phyloP scores from a whole-genome alignment of 2,797 vertebrate species.

The Glossophaga mutica region DNA sequence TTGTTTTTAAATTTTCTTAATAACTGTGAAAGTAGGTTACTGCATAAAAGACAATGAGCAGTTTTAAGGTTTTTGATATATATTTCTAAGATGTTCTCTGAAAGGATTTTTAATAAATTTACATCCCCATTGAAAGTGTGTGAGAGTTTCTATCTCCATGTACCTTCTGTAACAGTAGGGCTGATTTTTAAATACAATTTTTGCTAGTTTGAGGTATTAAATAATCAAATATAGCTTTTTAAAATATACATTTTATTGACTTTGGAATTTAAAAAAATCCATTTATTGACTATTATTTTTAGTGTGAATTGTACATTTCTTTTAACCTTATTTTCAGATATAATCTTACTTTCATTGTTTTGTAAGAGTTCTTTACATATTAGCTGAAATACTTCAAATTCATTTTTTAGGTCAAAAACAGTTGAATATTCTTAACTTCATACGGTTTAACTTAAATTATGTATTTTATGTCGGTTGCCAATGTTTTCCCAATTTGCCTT shows the following conservation, averaged over 20 bases:
- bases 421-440: background rate
- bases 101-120: background rate
- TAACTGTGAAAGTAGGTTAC: background rate
- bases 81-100: background rate
- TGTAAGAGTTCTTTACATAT: conserved; percentile 26
- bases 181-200: background rate
- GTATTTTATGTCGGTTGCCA: conserved; percentile 6
- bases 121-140: background rate
- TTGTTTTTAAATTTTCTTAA: background rate
- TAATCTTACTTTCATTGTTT: conserved; percentile 43
- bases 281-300: background rate
- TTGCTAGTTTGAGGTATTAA: background rate
- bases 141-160: background rate
- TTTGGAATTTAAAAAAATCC: background rate
- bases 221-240: background rate
- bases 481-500: conserved; percentile 3
- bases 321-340: background rate
- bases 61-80: background rate
- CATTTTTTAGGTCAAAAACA: background rate
- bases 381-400: background rate
- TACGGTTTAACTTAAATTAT: background rate
- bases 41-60: background rate
- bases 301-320: background rate
- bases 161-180: background rate
- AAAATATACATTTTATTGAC: conserved; percentile 2